These are phyloP conservation scores for Lamellibrachia luymesi DNA, from an alignment of 1,140 invertebrate species.

Conservation along the genomic window DNA sequence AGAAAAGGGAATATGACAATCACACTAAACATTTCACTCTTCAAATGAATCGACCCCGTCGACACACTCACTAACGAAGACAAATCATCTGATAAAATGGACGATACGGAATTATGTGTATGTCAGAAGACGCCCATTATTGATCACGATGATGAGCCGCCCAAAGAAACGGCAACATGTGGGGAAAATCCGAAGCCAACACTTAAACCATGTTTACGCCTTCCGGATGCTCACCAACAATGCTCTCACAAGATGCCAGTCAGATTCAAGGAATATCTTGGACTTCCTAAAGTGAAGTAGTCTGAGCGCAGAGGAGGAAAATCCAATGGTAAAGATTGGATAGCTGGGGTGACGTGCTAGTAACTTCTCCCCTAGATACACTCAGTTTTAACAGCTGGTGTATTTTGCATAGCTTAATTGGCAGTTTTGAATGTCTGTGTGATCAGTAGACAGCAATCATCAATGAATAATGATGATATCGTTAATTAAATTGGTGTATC, in stretches of 20 bases:
- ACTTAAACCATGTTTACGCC: too few relatives aligned
- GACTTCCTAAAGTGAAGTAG: too few relatives aligned
- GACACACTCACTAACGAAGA: background rate
- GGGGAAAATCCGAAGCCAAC: too few relatives aligned
- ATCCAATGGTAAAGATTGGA: background rate
- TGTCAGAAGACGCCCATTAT: background rate
- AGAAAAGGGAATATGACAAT: constrained; percentile 9
- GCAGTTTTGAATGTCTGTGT: background rate
- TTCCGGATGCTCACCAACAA: too few relatives aligned
- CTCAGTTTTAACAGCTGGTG: background rate
- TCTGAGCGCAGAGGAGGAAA: too few relatives aligned
- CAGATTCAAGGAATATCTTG: background rate
- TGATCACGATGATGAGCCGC: background rate
- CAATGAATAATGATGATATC: too few relatives aligned
- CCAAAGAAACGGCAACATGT: too few relatives aligned
- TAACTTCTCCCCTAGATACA: background rate
- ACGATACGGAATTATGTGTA: background rate
- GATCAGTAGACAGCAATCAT: too few relatives aligned
- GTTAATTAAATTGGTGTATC: too few relatives aligned
- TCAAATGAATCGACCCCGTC: constrained; percentile 7
- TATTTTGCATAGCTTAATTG: background rate
- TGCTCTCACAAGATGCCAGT: background rate
- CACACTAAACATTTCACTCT: background rate
- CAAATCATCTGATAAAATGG: background rate
- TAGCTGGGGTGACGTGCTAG: background rate